phyloP scores from a whole-genome alignment of 2,888 invertebrate genomes.

The Ectemnius cavifrons region DNA sequence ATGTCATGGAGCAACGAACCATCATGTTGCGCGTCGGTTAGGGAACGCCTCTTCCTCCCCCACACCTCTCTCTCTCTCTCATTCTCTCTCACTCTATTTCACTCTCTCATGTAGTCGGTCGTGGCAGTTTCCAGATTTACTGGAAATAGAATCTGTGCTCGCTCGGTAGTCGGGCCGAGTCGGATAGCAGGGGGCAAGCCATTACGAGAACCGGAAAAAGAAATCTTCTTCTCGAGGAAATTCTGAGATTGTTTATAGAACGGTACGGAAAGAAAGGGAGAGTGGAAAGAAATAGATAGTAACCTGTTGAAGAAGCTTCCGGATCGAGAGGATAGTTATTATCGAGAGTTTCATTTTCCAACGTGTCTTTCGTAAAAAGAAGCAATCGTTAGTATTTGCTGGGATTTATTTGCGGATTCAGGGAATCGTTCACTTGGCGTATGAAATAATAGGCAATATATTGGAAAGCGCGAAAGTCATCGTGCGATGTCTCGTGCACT shows the following conservation, averaged over 20 bases:
- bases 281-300: slow-evolving; percentile 17
- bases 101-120: neutral
- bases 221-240: slow-evolving; percentile 12
- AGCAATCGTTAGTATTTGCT: neutral
- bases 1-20: slow-evolving; percentile 57
- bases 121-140: slow-evolving; percentile 31
- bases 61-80: too few species aligned
- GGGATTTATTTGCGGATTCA: neutral
- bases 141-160: slow-evolving; percentile 31
- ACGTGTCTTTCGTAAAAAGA: neutral
- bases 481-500: neutral
- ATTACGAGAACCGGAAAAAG: slow-evolving; percentile 20
- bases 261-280: slow-evolving; percentile 18
- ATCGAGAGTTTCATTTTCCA: slow-evolving; percentile 25
- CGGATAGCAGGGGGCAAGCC: neutral
- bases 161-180: slow-evolving; percentile 14
- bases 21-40: slow-evolving; percentile 17
- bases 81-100: neutral
- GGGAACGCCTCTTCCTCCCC: too few species aligned
- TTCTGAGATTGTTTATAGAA: slow-evolving; percentile 41
- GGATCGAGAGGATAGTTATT: slow-evolving; percentile 44
- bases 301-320: slow-evolving; percentile 49
- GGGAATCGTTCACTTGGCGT: neutral
- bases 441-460: neutral
- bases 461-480: neutral